Conservation (phyloP, 2,888 invertebrate species). For the Pristionchus entomophagus region DNA sequence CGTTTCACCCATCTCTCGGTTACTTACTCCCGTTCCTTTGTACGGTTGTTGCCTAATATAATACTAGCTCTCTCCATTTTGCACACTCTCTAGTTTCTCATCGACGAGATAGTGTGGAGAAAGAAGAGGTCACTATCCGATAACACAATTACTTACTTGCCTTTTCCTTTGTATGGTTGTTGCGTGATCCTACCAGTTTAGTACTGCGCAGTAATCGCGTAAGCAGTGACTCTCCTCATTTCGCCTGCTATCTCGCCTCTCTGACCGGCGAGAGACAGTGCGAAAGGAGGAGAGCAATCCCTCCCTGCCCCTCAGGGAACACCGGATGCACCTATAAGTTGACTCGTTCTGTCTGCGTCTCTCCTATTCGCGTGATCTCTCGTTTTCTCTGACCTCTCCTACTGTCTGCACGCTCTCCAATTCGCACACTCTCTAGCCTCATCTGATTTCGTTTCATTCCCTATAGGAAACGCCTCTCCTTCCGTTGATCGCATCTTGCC, state of each 20-base stretch:
- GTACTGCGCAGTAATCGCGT: neutral
- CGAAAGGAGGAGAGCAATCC: neutral
- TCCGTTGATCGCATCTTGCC: slow-evolving; percentile 18
- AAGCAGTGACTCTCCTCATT: neutral
- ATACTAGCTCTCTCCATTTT: neutral
- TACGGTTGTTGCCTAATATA: too few relatives aligned
- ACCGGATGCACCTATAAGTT: neutral
- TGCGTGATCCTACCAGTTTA: slow-evolving; percentile 14
- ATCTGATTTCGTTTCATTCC: neutral
- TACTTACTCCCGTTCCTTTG: neutral
- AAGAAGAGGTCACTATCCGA: neutral
- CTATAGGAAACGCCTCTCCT: neutral
- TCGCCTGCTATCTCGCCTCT: neutral
- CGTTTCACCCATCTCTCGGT: neutral
- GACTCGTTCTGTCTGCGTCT: slow-evolving; percentile 1
- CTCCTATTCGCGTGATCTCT: neutral
- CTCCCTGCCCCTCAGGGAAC: too few relatives aligned
- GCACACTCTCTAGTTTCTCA: too few relatives aligned
- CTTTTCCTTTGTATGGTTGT: neutral
- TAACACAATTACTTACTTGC: neutral
- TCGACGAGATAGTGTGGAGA: too few relatives aligned
- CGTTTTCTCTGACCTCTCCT: neutral
- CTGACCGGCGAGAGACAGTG: too few relatives aligned
- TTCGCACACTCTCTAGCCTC: neutral
- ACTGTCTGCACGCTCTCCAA: neutral